A percentile compares a stretch with the other conserved stretches of the same genome.
Conservation (phyloP, 2,888 invertebrate genomes). For the Cantharis lateralis region DNA sequence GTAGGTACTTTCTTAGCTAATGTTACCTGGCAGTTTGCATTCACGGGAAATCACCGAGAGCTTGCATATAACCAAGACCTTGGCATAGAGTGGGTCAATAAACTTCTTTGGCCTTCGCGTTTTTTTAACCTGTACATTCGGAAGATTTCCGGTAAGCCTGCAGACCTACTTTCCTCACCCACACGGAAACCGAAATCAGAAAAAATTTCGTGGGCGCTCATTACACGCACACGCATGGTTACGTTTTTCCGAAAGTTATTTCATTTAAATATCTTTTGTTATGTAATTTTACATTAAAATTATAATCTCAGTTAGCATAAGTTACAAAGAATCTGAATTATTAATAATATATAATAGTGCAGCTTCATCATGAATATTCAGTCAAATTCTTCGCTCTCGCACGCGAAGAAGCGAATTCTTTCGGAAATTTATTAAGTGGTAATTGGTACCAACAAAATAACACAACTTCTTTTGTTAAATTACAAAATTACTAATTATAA, state of each 20-base stretch:
- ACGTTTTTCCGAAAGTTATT: background rate
- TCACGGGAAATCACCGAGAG: constrained; percentile 5
- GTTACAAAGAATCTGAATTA: background rate
- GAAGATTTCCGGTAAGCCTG: constrained; percentile 37
- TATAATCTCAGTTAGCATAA: background rate
- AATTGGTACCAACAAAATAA: too few species aligned
- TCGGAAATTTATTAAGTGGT: too few species aligned
- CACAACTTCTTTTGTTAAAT: too few species aligned
- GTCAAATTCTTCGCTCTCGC: too few species aligned
- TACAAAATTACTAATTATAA: too few species aligned
- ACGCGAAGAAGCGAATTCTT: too few species aligned
- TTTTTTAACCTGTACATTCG: constrained; percentile 29
- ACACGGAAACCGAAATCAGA: constrained; percentile 21
- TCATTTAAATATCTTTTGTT: background rate
- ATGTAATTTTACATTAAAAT: background rate
- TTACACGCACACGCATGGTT: background rate
- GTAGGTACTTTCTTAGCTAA: background rate
- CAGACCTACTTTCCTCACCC: constrained; percentile 37
- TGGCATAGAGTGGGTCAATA: constrained; percentile 32
- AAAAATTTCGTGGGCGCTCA: background rate
- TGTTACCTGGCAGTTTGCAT: constrained; percentile 15
- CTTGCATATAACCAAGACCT: constrained; percentile 21
- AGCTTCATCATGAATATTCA: too few species aligned
- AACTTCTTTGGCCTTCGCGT: constrained; percentile 36
- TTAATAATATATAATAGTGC: too few species aligned